A percentile compares a stretch with the other conserved stretches of the same genome.
Conservation (phyloP, 2,888 invertebrate species). For the Chrysodeixis includens region DNA sequence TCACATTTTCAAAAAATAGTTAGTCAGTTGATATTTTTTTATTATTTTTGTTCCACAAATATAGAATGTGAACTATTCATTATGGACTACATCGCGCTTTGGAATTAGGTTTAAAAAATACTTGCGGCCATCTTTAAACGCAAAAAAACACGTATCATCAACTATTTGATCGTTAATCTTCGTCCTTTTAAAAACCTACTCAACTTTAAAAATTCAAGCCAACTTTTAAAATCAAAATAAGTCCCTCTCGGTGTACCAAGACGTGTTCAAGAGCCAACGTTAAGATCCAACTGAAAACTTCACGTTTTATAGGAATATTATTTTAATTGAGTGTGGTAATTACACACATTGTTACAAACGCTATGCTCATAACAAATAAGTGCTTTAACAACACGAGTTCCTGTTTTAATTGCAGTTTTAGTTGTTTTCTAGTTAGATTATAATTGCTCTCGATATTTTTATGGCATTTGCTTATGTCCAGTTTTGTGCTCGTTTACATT, state of each 20-base stretch:
- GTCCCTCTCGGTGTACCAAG: slow-evolving; percentile 21
- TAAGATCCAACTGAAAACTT: slow-evolving; percentile 65
- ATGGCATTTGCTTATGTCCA: neutral
- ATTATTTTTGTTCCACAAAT: no score
- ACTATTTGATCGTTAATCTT: no score
- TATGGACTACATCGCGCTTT: no score
- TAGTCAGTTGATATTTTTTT: no score
- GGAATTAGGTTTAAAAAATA: no score
- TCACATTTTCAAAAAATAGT: no score
- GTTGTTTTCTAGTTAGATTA: neutral
- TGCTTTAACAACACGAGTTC: slow-evolving; percentile 17
- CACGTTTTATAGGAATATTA: slow-evolving; percentile 68
- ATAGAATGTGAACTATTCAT: no score
- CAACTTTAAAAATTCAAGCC: no score
- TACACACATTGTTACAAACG: slow-evolving; percentile 58
- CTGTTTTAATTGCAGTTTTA: neutral
- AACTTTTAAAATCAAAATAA: neutral
- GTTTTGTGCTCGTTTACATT: neutral
- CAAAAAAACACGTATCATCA: no score
- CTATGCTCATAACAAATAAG: slow-evolving; percentile 50
- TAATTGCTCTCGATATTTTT: neutral
- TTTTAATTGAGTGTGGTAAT: slow-evolving; percentile 71
- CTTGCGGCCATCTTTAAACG: no score
- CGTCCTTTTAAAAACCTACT: no score
- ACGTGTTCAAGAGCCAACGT: slow-evolving; percentile 58